Conservation (phyloP, 2,797 vertebrate species). For the Hypotaenidia philippensis region DNA sequence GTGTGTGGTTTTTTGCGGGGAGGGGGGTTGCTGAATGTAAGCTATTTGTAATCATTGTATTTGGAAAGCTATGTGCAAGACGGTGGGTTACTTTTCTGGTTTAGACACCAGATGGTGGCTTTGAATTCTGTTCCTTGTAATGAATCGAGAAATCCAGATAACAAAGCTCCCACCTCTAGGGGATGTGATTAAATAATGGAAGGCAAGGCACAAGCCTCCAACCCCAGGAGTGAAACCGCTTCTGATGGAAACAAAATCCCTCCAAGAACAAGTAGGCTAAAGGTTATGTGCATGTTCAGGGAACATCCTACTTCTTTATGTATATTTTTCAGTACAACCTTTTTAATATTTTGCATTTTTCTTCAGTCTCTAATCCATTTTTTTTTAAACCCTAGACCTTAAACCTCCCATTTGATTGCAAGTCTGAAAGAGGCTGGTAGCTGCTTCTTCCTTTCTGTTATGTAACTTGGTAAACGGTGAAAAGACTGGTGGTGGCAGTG, state of each 20-base stretch:
- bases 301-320: not conserved
- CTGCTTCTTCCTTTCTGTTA: not conserved
- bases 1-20: not conserved
- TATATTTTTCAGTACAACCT: not conserved
- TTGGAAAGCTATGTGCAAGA: not conserved
- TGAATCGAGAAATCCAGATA: not conserved
- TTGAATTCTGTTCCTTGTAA: not conserved
- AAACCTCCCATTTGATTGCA: not conserved
- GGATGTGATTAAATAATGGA: not conserved
- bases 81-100: not conserved
- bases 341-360: not conserved
- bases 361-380: not conserved
- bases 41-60: not conserved
- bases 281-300: not conserved
- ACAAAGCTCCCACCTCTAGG: not conserved
- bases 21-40: accelerated
- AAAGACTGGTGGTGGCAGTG: not conserved
- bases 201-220: not conserved
- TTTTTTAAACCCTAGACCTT: not conserved
- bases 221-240: not conserved
- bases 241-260: not conserved
- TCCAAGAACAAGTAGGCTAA: not conserved
- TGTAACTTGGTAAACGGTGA: not conserved
- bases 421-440: not conserved
- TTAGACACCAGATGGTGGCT: not conserved